A percentile compares a stretch with the other conserved stretches of the same genome.
Evolutionary conservation across 2,113 vertebrate genomes (phyloP).

Genomic region (Apaloderma vittatum): DNA sequence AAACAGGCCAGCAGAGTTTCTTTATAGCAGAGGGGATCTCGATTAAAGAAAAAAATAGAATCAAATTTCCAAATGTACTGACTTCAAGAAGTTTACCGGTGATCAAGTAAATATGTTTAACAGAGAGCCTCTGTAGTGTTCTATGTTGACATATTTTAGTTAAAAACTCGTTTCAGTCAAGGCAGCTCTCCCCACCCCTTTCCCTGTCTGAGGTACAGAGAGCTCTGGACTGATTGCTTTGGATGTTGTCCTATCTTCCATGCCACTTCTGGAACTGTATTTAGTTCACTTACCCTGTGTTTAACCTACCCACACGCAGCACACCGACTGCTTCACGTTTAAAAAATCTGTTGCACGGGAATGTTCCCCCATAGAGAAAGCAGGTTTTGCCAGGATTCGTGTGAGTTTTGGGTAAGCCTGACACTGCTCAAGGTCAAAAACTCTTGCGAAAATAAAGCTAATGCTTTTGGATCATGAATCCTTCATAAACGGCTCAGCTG

Average conservation of each 20-base stretch:
- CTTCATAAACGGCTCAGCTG: not conserved
- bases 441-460: not conserved
- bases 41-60: not conserved
- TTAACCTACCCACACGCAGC: not conserved
- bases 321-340: not conserved
- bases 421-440: not conserved
- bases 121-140: not conserved
- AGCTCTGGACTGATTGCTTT: not conserved
- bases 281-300: not conserved
- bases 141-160: not conserved
- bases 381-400: not conserved
- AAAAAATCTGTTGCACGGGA: not conserved
- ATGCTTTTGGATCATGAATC: not conserved
- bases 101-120: not conserved
- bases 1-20: not conserved
- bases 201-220: not conserved
- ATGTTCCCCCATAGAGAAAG: not conserved
- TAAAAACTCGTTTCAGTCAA: not conserved
- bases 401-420: conserved; percentile 16
- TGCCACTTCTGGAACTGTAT: not conserved
- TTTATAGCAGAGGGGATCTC: not conserved
- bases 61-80: not conserved
- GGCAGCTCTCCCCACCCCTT: not conserved
- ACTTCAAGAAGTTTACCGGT: not conserved
- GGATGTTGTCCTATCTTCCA: not conserved